A percentile compares a stretch with the other conserved stretches of the same genome.
Evolutionary conservation across 2,888 invertebrate genomes (phyloP).

Genomic region (Thymelicus acteon): DNA sequence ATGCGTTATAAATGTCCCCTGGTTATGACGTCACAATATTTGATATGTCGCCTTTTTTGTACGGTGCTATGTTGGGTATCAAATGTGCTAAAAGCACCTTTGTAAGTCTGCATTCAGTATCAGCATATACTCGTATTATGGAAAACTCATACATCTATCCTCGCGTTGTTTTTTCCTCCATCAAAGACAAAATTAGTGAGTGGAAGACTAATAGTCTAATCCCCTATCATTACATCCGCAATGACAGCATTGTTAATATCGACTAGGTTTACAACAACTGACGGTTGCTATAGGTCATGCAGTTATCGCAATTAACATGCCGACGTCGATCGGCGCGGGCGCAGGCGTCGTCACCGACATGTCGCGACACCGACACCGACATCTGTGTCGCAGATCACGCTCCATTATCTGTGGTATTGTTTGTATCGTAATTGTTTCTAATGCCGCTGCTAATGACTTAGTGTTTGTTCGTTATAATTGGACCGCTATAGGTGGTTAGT

Average conservation of each 20-base stretch:
- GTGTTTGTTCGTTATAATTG: conserved; percentile 16
- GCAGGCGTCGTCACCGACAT: conserved; percentile 1
- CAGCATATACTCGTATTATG: too few relatives aligned
- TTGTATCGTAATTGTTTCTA: conserved; percentile 34
- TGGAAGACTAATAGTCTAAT: neutral
- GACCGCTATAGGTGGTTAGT: neutral
- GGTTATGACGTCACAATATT: too few relatives aligned
- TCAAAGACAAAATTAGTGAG: too few relatives aligned
- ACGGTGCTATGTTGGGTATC: too few relatives aligned
- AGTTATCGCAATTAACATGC: conserved; percentile 15
- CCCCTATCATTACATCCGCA: neutral
- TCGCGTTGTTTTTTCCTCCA: too few relatives aligned
- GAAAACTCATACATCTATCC: too few relatives aligned
- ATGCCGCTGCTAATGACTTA: conserved; percentile 26
- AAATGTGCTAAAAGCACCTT: too few relatives aligned
- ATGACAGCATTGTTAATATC: neutral
- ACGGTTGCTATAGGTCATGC: conserved; percentile 5
- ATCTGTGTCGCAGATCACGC: conserved; percentile 44
- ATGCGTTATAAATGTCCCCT: too few relatives aligned
- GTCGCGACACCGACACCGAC: conserved; percentile 16
- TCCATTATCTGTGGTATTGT: conserved; percentile 34
- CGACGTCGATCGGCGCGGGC: conserved; percentile 13
- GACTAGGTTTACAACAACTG: neutral
- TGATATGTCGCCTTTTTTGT: too few relatives aligned
- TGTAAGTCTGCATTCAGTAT: too few relatives aligned